Conservation (phyloP, 1,140 invertebrate species). For the Temnothorax longispinosus region DNA sequence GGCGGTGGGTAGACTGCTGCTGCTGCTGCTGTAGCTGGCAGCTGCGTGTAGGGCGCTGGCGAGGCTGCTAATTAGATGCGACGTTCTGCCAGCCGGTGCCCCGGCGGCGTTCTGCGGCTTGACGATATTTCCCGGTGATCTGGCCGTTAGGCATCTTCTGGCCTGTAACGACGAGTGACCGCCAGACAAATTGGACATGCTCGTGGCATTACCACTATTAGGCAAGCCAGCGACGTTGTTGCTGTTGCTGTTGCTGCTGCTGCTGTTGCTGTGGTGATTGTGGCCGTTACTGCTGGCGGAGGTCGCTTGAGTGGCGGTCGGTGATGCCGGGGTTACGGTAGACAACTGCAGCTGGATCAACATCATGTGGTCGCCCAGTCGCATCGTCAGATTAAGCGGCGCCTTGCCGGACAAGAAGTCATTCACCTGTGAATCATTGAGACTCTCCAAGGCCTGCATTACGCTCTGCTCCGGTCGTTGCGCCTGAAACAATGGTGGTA, state of each 20-base stretch:
- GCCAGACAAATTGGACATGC: constrained; percentile 46
- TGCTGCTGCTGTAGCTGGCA: constrained; percentile 68
- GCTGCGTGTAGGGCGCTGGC: constrained; percentile 73
- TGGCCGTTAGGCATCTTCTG: constrained; percentile 70
- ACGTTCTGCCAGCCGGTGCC: constrained; percentile 60
- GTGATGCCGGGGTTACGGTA: constrained; percentile 88
- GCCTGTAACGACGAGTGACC: constrained; percentile 65
- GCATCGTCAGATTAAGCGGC: constrained; percentile 97
- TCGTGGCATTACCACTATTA: constrained; percentile 54
- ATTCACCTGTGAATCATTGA: constrained; percentile 96
- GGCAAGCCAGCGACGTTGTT: constrained; percentile 30
- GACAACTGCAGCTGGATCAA: constrained; percentile 97
- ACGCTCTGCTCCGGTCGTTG: constrained; percentile 97
- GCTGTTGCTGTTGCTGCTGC: background rate
- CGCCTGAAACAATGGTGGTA: constrained; percentile 88
- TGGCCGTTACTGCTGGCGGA: constrained; percentile 6
- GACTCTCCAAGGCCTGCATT: constrained; percentile 96
- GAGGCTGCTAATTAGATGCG: constrained; percentile 77
- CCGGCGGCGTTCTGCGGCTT: constrained; percentile 63
- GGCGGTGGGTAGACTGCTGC: constrained; percentile 64
- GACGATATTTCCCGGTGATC: constrained; percentile 46
- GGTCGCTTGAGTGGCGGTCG: constrained; percentile 62
- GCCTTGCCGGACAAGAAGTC: constrained; percentile 97
- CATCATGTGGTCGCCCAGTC: constrained; percentile 98
- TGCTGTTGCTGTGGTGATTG: background rate